phyloP scores from a whole-genome alignment of 1,140 invertebrate genomes.

The Lucilia cuprina region DNA sequence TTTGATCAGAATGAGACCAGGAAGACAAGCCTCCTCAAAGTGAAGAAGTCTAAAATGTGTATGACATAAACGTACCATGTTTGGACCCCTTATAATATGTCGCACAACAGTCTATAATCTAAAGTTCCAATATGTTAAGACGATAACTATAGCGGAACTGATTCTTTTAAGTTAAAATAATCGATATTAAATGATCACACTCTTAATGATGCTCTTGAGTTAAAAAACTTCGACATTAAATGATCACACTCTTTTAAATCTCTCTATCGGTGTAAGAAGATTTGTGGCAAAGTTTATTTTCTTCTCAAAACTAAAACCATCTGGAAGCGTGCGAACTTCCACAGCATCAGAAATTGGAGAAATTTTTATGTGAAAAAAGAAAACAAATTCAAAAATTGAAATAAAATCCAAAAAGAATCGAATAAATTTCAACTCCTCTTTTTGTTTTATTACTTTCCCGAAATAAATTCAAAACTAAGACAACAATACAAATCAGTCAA shows the following conservation, averaged over 20 bases:
- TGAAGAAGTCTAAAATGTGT: too few relatives aligned
- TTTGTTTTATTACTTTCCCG: neutral
- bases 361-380: neutral
- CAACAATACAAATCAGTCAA: neutral
- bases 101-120: too few relatives aligned
- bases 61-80: too few relatives aligned
- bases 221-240: too few relatives aligned
- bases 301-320: neutral
- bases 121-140: too few relatives aligned
- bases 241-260: neutral
- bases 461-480: neutral
- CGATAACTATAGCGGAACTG: too few relatives aligned
- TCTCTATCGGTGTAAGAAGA: neutral
- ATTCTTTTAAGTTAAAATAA: too few relatives aligned
- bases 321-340: conserved; percentile 8
- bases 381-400: neutral
- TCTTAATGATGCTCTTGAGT: neutral
- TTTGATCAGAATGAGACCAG: too few relatives aligned
- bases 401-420: neutral
- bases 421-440: neutral
- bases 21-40: too few relatives aligned
- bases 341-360: neutral
- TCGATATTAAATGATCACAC: neutral
- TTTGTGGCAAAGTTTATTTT: neutral
- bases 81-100: too few relatives aligned